Evolutionary conservation across 1,140 invertebrate genomes (phyloP), one percentile per base, ranked within the genome.

Genomic region (Hypothenemus hampei): DNA sequence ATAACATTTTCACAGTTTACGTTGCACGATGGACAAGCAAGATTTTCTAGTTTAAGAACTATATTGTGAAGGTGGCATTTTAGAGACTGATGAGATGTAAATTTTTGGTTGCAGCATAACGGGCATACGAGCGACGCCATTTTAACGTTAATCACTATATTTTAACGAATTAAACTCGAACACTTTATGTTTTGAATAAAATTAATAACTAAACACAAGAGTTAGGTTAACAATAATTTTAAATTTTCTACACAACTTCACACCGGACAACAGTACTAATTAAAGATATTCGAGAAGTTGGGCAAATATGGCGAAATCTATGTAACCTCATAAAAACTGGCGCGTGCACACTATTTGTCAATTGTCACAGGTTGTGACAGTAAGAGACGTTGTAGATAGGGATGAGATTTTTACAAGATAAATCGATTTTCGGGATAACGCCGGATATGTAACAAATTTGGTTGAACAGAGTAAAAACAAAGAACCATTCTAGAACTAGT

Each of bases 101-200:
- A 84, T 44, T 71, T 76, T 66, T 79, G 75, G 37, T 75, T 75
- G 60, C 81, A 84, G 61, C 82, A 84, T 68, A 83, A 73, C 4
- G 81, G 80, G 59, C 82, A 84, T 49, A 75, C 67, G 13, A 81
- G 66, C 0, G 31, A 23, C 13, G 44, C 56, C 51, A 65, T 60
- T 33, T 44, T 58, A 15, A 29, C 4, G 24, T 8, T 36, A 35
- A 13, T 22, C 20, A 24, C 37, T 23, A 24, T 19, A 58, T 18
- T 36, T 49, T 15, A 41, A 0, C 13, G 3, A 18, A 1, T 29
- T 40, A 23, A 4, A 21, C 16, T 3, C 3, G 10, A 22, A 33
- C 20, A 22, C 6, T 21, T 51, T 56, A 55, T 20, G 0, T n/a
- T n/a, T n/a, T n/a, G n/a, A n/a, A 24, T 16, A 50, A 35, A 49